Base-by-base conservation (phyloP, 1,140 invertebrate species). In the Drosophila micromelanica region DNA sequence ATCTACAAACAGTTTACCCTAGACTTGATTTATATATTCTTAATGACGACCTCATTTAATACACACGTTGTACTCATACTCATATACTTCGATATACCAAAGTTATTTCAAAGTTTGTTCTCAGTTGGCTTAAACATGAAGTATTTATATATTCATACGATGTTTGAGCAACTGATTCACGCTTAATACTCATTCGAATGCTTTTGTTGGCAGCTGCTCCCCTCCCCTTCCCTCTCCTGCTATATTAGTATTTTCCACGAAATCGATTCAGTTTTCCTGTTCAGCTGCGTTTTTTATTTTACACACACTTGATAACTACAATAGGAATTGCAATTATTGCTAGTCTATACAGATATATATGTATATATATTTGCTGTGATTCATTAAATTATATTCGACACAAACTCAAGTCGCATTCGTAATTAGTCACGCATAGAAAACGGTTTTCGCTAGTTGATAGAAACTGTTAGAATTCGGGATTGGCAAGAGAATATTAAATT, bases 391-490 rank as follows among this genome's bases (percentile, higher is more conserved):
- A 30, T 45, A 30, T 46, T 46, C 56, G 13, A 43, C 5, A 11
- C 48, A 27, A 30, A 46, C 13, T 55, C 54, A 3, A 40, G 6
- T 56, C 23, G 37, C 20, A 27, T 12, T 15, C 32, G 51, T 13
- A 43, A 57, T 43, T 32, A 43, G 55, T 57, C 55, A 57, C 55
- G 55, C 23, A 43, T 9, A 43, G 54, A 38, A 56, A 38, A 57
- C 9, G 1, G 9, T 30, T 30, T 30, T 17, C 11, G 17, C 9
- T n/a, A 27, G 12, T 42, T 42, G 43, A 17, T 23, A 23, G 20
- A 23, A 23, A 46, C 20, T 11, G 20, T 20, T 46, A 46, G 11
- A 46, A 46, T n/a, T 46, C 12, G 20, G 6, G 32, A 8, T 48
- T 17, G n/a, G 49, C 49, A 35, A 35, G 6, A 8, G 49, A 9